Percentiles rank a stretch among this genome's conserved stretches.
Conservation (phyloP, 1,140 invertebrate genomes). For the Drosophila repletoides region DNA sequence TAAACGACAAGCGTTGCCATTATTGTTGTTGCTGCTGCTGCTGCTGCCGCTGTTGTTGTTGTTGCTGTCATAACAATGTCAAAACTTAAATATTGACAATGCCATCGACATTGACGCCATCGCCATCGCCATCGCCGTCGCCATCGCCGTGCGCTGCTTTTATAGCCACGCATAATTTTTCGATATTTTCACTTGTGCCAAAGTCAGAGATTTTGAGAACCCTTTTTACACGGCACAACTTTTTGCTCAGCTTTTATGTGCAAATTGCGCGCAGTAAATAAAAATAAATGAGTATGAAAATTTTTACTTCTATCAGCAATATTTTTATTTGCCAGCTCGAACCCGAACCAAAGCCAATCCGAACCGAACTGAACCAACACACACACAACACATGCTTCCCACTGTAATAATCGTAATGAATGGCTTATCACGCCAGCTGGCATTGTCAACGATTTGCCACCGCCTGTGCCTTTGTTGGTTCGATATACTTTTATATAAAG, state of each 20-base stretch:
- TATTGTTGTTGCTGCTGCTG: constrained; percentile 26
- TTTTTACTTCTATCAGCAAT: constrained; percentile 79
- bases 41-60: constrained; percentile 41
- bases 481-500: constrained; percentile 40
- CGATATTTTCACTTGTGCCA: constrained; percentile 70
- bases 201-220: constrained; percentile 65
- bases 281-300: constrained; percentile 81
- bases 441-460: constrained; percentile 72
- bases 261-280: constrained; percentile 80
- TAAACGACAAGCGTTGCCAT: constrained; percentile 38
- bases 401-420: constrained; percentile 78
- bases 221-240: constrained; percentile 47
- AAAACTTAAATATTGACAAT: constrained; percentile 80
- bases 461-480: constrained; percentile 68
- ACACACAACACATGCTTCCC: constrained; percentile 25
- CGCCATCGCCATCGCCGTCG: constrained; percentile 16
- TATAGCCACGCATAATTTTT: constrained; percentile 72
- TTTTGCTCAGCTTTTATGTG: constrained; percentile 65
- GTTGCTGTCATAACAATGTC: constrained; percentile 69
- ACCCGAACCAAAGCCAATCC: constrained; percentile 7
- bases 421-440: constrained; percentile 80
- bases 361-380: constrained; percentile 16
- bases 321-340: constrained; percentile 66
- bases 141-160: constrained; percentile 56
- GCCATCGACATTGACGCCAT: constrained; percentile 54